Evolutionary conservation across 2,797 vertebrate species (phyloP).

Genomic region (Avahi laniger): DNA sequence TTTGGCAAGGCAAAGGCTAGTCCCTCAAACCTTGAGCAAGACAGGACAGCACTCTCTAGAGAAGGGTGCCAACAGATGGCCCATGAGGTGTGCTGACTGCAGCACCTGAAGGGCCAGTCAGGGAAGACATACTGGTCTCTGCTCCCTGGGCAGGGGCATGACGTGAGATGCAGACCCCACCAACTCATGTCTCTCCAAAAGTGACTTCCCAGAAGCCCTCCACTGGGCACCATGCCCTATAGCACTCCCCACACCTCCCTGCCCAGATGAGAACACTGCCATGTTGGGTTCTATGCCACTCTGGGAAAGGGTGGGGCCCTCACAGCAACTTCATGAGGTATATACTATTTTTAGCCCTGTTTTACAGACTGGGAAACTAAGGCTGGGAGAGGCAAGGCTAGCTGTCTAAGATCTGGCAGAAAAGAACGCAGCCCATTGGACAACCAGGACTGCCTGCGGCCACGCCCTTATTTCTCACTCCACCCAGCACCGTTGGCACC

Average conservation of each 20-base stretch:
- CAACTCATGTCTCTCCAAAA: not conserved
- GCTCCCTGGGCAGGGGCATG: not conserved
- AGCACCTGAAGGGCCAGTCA: not conserved
- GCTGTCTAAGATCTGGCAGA: not conserved
- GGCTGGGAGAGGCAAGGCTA: not conserved
- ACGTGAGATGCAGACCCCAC: not conserved
- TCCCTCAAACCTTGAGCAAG: not conserved
- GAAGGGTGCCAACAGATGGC: not conserved
- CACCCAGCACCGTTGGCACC: too few species aligned
- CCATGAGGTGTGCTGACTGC: not conserved
- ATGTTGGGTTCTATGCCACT: not conserved
- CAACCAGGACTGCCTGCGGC: not conserved
- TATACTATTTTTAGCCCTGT: not conserved
- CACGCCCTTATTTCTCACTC: not conserved
- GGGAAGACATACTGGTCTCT: not conserved
- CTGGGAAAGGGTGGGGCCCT: not conserved
- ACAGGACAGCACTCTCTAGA: not conserved
- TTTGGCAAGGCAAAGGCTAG: not conserved
- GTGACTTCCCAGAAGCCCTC: not conserved
- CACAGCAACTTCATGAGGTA: not conserved
- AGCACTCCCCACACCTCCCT: not conserved
- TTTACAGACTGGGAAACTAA: constrained; percentile 24
- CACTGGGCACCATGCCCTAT: not conserved
- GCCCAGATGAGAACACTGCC: not conserved
- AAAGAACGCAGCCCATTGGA: not conserved